phyloP scores from a whole-genome alignment of 2,888 invertebrate species.

The Cryptosula pallasiana region DNA sequence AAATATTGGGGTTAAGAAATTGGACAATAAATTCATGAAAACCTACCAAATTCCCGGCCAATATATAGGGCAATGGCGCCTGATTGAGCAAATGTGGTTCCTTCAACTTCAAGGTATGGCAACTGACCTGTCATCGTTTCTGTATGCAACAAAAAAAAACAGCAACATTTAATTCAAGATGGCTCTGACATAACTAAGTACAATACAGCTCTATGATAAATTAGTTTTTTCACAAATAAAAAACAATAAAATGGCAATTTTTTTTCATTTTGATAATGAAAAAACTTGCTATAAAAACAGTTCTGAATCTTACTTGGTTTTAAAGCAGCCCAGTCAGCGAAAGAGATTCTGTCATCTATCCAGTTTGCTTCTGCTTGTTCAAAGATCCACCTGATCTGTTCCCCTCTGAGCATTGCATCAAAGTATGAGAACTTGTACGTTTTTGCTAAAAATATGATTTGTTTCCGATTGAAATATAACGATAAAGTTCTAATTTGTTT shows the following conservation, averaged over 20 bases:
- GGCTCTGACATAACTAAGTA: no score
- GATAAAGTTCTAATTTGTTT: not conserved
- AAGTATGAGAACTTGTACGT: slow-evolving; percentile 12
- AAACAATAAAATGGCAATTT: no score
- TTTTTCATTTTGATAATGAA: no score
- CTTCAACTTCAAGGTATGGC: slow-evolving; percentile 25
- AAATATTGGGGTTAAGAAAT: no score
- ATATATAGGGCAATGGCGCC: slow-evolving; percentile 26
- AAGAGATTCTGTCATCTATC: slow-evolving; percentile 24
- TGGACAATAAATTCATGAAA: not conserved
- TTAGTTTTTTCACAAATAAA: no score
- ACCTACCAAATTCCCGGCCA: slow-evolving; percentile 25
- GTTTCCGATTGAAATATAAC: not conserved
- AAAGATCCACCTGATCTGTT: slow-evolving; percentile 26
- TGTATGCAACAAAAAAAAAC: no score
- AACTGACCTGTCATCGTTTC: slow-evolving; percentile 25
- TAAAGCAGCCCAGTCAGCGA: slow-evolving; percentile 16
- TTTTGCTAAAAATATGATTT: slow-evolving; percentile 41
- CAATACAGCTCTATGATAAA: no score
- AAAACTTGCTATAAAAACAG: no score
- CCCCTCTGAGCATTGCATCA: slow-evolving; percentile 1
- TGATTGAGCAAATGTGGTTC: slow-evolving; percentile 21
- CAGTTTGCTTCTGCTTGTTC: slow-evolving; percentile 25
- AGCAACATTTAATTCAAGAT: no score
- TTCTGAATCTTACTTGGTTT: slow-evolving; percentile 22